Percentiles rank a stretch among this genome's conserved stretches.
Evolutionary conservation across 2,113 vertebrate species (phyloP).

Genomic region (Solea solea): DNA sequence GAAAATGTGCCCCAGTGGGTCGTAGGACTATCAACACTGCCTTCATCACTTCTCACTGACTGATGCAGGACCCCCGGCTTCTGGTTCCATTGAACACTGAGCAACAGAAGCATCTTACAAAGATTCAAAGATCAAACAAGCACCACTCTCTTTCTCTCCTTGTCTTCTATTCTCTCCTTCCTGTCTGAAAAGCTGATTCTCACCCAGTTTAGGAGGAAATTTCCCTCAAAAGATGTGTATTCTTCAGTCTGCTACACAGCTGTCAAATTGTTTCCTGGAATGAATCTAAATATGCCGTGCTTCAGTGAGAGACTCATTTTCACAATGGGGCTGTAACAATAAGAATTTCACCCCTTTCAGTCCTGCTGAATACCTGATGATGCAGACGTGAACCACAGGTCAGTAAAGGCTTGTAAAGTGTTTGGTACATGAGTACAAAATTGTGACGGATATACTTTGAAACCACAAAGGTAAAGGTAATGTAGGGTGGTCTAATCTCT

Average conservation of each 20-base stretch:
- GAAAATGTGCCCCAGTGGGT: no score
- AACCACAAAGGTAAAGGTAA: no score
- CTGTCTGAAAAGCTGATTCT: conserved; percentile 19
- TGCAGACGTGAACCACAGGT: conserved; percentile 6
- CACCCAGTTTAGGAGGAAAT: conserved; percentile 23
- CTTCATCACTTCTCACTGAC: conserved; percentile 34
- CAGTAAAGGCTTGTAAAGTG: no score
- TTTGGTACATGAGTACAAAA: no score
- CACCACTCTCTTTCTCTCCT: conserved; percentile 2
- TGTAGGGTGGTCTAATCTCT: no score
- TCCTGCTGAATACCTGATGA: conserved; percentile 25
- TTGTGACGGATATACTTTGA: no score
- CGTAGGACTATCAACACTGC: not conserved
- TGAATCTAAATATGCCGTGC: conserved; percentile 50
- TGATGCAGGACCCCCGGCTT: conserved; percentile 47
- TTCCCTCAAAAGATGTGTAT: conserved; percentile 50
- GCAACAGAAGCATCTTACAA: conserved; percentile 18
- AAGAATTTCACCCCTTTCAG: conserved; percentile 42
- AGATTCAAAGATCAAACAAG: conserved; percentile 50
- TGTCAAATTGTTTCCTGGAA: conserved; percentile 64
- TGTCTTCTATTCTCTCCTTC: not conserved
- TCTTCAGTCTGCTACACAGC: conserved; percentile 48
- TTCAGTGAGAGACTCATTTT: conserved; percentile 55
- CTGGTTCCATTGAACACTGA: conserved; percentile 19
- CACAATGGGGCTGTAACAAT: conserved; percentile 54